Evolutionary conservation across 2,888 invertebrate genomes (phyloP), one percentile per base, ranked within the genome.

Genomic region (Labia minor): DNA sequence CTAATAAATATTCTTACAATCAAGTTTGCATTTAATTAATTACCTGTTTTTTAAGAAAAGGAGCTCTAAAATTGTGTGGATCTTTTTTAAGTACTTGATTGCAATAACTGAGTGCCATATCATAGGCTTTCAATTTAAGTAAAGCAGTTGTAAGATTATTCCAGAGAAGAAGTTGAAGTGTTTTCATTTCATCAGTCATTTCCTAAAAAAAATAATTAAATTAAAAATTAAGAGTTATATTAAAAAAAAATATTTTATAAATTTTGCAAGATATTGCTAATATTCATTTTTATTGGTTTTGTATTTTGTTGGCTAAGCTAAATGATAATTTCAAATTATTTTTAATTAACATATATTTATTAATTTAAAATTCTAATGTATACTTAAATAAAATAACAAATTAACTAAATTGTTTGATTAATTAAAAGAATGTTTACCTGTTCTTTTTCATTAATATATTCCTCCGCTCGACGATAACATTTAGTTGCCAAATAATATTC

Each of bases 401-500:
- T n/a, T n/a, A n/a, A n/a, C n/a, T n/a, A n/a, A n/a, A n/a, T n/a
- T n/a, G n/a, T n/a, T n/a, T n/a, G n/a, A n/a, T n/a, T n/a, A n/a
- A n/a, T n/a, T n/a, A n/a, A n/a, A n/a, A n/a, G n/a, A n/a, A n/a
- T n/a, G n/a, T n/a, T n/a, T 49, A 49, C 49, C 49, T 49, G 3
- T 49, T 49, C 49, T 16, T 49, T 49, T n/a, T 88, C 87, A 73
- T 92, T 89, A 62, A 95, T 80, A 74, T 86, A 90, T 74, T 92
- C 89, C 14, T 94, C 77, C 0, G 93, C 92, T 70, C 90, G 86
- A 72, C 90, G 82, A 77, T 96, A 96, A 72, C 92, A 85, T 74
- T 92, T 91, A 67, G 95, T 88, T 1, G 95, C 92, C 19, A 88
- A 81, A 37, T 85, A 85, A 66, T 86, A 86, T 74, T 95, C 95